Evolutionary conservation across 2,797 vertebrate genomes (phyloP).

Genomic region (Esox masquinongy): DNA sequence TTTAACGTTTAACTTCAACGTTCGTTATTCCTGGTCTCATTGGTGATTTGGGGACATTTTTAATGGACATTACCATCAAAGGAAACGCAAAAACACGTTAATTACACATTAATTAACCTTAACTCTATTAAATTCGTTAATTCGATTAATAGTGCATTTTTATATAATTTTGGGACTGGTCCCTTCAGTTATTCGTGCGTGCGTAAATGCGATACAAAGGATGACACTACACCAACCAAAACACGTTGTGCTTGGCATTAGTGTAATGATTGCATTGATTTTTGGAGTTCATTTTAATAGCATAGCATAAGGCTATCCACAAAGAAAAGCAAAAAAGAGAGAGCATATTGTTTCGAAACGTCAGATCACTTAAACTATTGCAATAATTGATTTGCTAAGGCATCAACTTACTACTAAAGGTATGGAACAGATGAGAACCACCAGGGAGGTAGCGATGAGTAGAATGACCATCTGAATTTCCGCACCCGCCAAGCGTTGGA

Average conservation of each 20-base stretch:
- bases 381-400: not conserved
- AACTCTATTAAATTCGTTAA: not conserved
- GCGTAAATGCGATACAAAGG: not conserved
- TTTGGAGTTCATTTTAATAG: not conserved
- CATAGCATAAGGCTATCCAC: not conserved
- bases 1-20: too few relatives aligned
- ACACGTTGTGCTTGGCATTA: not conserved
- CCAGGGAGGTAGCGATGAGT: conserved; percentile 89
- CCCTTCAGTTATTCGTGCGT: not conserved
- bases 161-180: not conserved
- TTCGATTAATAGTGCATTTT: not conserved
- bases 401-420: conserved; percentile 90
- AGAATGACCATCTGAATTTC: conserved; percentile 99
- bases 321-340: not conserved
- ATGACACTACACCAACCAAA: not conserved
- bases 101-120: not conserved
- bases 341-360: not conserved
- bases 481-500: conserved; percentile 86
- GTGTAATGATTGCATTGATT: not conserved
- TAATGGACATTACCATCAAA: too few relatives aligned
- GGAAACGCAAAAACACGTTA: too few relatives aligned
- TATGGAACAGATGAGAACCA: conserved; percentile 95
- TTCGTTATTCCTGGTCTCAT: not conserved
- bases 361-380: not conserved
- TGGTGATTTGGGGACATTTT: not conserved